Base-by-base conservation (phyloP, 2,888 invertebrate species). In the Zaprionus obscuricornis region DNA sequence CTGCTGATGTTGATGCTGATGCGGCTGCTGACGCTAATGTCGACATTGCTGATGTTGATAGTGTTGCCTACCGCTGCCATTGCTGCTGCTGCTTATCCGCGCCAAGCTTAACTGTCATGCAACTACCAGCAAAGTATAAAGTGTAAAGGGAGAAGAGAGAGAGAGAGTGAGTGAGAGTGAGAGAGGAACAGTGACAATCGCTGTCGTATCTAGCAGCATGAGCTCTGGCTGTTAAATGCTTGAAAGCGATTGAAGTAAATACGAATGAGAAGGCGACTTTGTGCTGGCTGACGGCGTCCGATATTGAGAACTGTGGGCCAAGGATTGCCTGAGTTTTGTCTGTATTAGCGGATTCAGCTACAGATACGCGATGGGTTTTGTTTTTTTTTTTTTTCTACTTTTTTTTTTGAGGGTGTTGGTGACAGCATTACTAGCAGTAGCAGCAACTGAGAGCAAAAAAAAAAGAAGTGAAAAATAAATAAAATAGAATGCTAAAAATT, bases 401-500 rank as follows among this genome's bases (percentile, higher is more conserved):
- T 10, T 11, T 11, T 10, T 13, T 14, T 16, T 33, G 17, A 11
- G 17, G 6, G 18, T 13, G 31, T n/a, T n/a, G 14, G 18, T 40
- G 46, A 47, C 52, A 37, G 33, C 57, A 40, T 20, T 24, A 39
- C 34, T 31, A 51, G 14, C 52, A 17, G 8, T 34, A n/a, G n/a
- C 11, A 1, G 7, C 18, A 26, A 20, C 50, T 14, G 40, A 10
- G n/a, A 16, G 31, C 34, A 33, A 27, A 10, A 22, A 51, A 67
- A 59, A 63, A 66, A 40, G 29, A 74, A 82, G 75, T 72, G 75
- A 81, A 84, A 79, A 85, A 82, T 85, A 84, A 85, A 86, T 82
- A 85, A 85, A 86, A 85, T 76, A 75, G 86, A 82, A 85, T 86
- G 76, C 79, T 78, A 86, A 86, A 88, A 86, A 86, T 86, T 86